phyloP scores from a whole-genome alignment of 2,113 vertebrate genomes.

The Pungitius pungitius region DNA sequence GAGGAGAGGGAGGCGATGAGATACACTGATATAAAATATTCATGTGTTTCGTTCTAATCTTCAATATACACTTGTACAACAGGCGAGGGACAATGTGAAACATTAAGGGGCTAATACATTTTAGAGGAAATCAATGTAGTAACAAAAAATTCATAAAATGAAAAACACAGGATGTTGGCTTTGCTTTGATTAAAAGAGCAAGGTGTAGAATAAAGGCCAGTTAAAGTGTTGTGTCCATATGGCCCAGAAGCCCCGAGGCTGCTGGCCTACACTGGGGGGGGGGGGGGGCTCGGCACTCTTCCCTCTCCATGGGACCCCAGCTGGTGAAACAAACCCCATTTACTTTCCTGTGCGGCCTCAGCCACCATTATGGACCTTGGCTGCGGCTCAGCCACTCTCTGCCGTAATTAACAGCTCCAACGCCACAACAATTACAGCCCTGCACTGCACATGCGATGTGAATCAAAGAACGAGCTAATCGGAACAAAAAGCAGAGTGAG shows the following conservation, averaged over 20 bases:
- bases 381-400: slow-evolving; percentile 98
- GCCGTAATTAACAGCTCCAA: slow-evolving; percentile 99
- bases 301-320: slow-evolving; percentile 95
- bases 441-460: slow-evolving; percentile 87
- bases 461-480: slow-evolving; percentile 95
- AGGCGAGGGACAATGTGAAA: slow-evolving; percentile 45
- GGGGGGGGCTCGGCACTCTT: slow-evolving; percentile 87
- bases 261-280: slow-evolving; percentile 87
- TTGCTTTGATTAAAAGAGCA: slow-evolving; percentile 86
- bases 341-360: slow-evolving; percentile 91
- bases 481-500: slow-evolving; percentile 90
- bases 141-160: slow-evolving; percentile 63
- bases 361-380: slow-evolving; percentile 98
- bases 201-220: slow-evolving; percentile 83
- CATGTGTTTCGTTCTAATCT: slow-evolving; percentile 53
- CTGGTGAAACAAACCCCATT: slow-evolving; percentile 97
- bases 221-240: slow-evolving; percentile 90
- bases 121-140: slow-evolving; percentile 62
- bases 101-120: slow-evolving; percentile 55
- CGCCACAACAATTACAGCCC: slow-evolving; percentile 97
- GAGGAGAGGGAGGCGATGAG: slow-evolving; percentile 30
- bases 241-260: slow-evolving; percentile 91
- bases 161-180: slow-evolving; percentile 74
- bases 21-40: slow-evolving; percentile 64
- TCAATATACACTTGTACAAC: slow-evolving; percentile 38